These are phyloP conservation scores for Geodia barretti DNA, from an alignment of 37 sponge, comb jelly and placozoan genomes.

Conservation along the genomic window DNA sequence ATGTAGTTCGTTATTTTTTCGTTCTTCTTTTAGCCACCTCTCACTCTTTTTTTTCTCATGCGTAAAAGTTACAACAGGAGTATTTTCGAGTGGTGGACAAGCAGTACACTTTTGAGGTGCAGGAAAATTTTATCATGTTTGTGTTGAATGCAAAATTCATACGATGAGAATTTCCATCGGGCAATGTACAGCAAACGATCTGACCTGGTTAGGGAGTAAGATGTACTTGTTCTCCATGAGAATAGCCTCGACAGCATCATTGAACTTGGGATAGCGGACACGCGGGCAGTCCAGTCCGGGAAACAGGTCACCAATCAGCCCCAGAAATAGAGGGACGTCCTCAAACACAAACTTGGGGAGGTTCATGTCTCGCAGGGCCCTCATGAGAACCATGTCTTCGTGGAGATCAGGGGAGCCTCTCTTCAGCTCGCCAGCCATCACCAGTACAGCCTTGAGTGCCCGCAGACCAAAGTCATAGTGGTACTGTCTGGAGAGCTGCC, in stretches of 20 bases:
- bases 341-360: slow-evolving; percentile 99
- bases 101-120: not conserved
- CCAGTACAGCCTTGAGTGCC: slow-evolving; percentile 99
- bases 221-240: slow-evolving; percentile 84
- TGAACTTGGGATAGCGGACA: slow-evolving; percentile 98
- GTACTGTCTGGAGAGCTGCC: slow-evolving; percentile 95
- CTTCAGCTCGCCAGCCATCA: slow-evolving; percentile 99
- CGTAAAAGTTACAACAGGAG: too few species aligned
- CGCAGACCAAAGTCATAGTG: slow-evolving; percentile 99
- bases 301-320: slow-evolving; percentile 97
- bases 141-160: not conserved
- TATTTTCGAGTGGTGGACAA: too few species aligned
- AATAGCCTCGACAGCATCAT: slow-evolving; percentile 95
- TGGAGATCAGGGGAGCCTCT: slow-evolving; percentile 95
- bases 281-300: slow-evolving; percentile 99
- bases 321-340: slow-evolving; percentile 98
- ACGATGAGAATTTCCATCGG: not conserved
- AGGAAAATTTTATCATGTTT: not conserved
- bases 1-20: too few species aligned
- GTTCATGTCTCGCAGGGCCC: slow-evolving; percentile 99
- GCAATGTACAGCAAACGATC: slow-evolving; percentile 3
- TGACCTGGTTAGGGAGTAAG: slow-evolving; percentile 87
- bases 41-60: too few species aligned
- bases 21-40: too few species aligned
- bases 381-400: slow-evolving; percentile 98